Base-by-base conservation (phyloP, 2,113 vertebrate species). In the Dicerorhinus sumatrensis region DNA sequence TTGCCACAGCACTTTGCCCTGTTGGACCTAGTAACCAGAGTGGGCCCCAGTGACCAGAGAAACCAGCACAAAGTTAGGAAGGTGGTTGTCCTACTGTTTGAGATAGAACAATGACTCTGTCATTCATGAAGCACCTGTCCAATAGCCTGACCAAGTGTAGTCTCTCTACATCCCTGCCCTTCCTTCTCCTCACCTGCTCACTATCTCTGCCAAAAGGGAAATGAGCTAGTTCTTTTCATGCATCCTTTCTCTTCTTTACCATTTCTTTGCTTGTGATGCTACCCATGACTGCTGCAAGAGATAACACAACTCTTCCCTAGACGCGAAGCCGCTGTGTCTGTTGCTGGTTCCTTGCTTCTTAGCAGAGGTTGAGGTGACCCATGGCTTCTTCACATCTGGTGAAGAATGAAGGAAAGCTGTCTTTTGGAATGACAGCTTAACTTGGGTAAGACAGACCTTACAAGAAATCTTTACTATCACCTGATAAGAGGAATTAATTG, bases 161-260 rank as follows among this genome's bases (percentile, higher is more conserved):
- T n/a, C 3, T 29, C 23, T 9, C n/a, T 33, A 1, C 0, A 5
- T 46, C 33, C 29, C 11, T 51, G 23, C 3, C 21, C 36, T 60
- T 58, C 27, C 25, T 48, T 76, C 58, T 92, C 17, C 14, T 87
- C 20, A 69, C 48, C 18, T 67, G 12, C 36, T 23, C 14, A 16
- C 69, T 54, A 73, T 76, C 39, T 92, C 48, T 62, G 31, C 16
- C 75, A 42, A 63, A 87, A 89, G n/a, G 9, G 9, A 72, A 84
- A 54, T 14, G 20, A 88, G 0, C 17, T 46, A 62, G 11, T 77
- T 81, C 17, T 73, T 83, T 27, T 9, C 17, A 12, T 9, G 10
- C 13, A 70, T 6, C 2, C 1, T 62, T 73, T 81, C 56, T 18
- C 27, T 46, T 63, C n/a, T 23, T 42, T 54, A 69, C 31, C 31